These are phyloP conservation scores for Papilio polytes DNA, from an alignment of 1,140 invertebrate genomes.

Conservation along the genomic window DNA sequence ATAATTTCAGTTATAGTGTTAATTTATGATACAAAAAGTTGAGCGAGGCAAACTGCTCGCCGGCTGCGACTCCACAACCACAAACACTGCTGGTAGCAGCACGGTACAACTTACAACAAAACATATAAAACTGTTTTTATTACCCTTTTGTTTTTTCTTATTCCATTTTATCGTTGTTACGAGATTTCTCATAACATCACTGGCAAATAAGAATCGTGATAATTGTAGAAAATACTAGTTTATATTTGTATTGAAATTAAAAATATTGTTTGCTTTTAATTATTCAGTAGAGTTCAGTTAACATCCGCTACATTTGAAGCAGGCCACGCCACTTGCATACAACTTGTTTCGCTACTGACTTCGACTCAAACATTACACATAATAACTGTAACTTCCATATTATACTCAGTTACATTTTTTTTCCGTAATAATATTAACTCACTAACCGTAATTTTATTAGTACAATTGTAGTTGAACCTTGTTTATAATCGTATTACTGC, in stretches of 20 bases:
- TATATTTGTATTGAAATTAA: background rate
- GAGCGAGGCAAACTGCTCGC: conserved; percentile 2
- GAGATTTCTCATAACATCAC: background rate
- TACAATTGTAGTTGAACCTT: background rate
- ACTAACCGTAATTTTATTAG: background rate
- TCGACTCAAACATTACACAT: background rate
- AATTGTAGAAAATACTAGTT: background rate
- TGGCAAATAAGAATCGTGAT: background rate
- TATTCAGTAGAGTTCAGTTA: background rate
- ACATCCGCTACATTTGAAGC: conserved; percentile 11
- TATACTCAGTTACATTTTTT: background rate
- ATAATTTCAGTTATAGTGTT: conserved; percentile 22
- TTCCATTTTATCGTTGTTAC: background rate
- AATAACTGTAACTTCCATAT: background rate
- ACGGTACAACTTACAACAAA: conserved; percentile 15
- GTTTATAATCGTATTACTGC: no score
- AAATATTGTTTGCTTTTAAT: background rate
- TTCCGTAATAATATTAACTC: background rate
- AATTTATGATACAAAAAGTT: conserved; percentile 39
- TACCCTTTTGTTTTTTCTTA: background rate
- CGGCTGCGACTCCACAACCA: conserved; percentile 5
- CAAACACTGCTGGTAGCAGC: background rate
- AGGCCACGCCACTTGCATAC: background rate
- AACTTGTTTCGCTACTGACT: conserved; percentile 4
- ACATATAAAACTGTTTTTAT: conserved; percentile 7